phyloP scores from a whole-genome alignment of 2,888 invertebrate genomes.

The Phyllotreta striolata region DNA sequence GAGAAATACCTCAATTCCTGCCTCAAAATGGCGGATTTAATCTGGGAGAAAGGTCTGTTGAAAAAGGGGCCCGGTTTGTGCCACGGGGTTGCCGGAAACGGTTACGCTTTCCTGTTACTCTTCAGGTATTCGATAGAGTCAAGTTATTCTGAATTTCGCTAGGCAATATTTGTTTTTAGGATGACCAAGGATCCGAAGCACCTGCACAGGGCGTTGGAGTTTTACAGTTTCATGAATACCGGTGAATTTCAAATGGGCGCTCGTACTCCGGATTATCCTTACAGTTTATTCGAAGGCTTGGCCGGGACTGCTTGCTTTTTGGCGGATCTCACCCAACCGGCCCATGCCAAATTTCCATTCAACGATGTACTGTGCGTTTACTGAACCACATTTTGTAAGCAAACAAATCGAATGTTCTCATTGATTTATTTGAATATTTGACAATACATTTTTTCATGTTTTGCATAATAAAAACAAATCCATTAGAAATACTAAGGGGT shows the following conservation, averaged over 20 bases:
- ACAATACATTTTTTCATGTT: slow-evolving; percentile 23
- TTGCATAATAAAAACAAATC: slow-evolving; percentile 23
- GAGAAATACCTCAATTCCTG: slow-evolving; percentile 75
- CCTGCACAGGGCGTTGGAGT: slow-evolving; percentile 76
- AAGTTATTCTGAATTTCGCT: background rate
- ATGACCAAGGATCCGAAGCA: slow-evolving; percentile 76
- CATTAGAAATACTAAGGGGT: slow-evolving; percentile 54
- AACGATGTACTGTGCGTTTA: slow-evolving; percentile 70
- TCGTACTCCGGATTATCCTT: slow-evolving; percentile 81
- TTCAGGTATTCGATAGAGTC: slow-evolving; percentile 64
- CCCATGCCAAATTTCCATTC: slow-evolving; percentile 82
- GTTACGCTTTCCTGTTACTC: slow-evolving; percentile 79
- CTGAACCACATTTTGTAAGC: too few species aligned
- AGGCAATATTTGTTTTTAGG: slow-evolving; percentile 61
- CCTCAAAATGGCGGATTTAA: slow-evolving; percentile 73
- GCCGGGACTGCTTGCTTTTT: slow-evolving; percentile 88
- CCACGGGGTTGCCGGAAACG: slow-evolving; percentile 87
- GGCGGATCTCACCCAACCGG: slow-evolving; percentile 76
- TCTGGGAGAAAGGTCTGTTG: slow-evolving; percentile 84
- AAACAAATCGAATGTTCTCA: slow-evolving; percentile 32
- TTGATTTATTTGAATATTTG: slow-evolving; percentile 29
- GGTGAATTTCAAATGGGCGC: slow-evolving; percentile 73
- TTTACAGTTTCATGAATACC: slow-evolving; percentile 77
- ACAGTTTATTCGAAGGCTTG: slow-evolving; percentile 85
- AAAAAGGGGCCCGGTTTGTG: slow-evolving; percentile 90